Evolutionary conservation across 1,140 invertebrate species (phyloP), one percentile per base, ranked within the genome.

Genomic region (Caerostris darwini): DNA sequence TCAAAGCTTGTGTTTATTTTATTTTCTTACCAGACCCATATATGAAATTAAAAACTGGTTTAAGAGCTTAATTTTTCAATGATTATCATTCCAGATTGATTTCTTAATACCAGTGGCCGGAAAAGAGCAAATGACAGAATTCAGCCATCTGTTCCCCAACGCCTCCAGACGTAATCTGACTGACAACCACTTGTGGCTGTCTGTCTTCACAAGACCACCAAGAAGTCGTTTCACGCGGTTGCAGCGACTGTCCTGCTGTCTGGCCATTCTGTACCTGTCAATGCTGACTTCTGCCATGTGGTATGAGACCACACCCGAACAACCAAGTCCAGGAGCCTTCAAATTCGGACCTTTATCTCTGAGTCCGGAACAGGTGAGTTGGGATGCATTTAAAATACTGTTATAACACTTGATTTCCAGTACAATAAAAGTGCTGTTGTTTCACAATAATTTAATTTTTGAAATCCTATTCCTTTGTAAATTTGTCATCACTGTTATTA

Each of bases 271-370:
- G 3, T 96, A 96, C 85, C 94, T 96, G 0, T 96, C 96, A 56
- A 97, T 97, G 97, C 94, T 97, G 88, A 95, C 96, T 6, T 97
- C 96, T 94, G 96, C 96, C 54, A 96, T 97, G 96, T 97, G 96
- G 95, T 97, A 97, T 77, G 92, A 95, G 93, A 95, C 93, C 89
- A 95, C 95, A n/a, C 77, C 94, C 0, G 67, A 94, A 12, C 86
- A 94, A n/a, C 64, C 94, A 7, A 95, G 94, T 88, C 92, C 57
- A 10, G 92, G 87, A 57, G 90, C 95, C 34, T 95, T 96, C 64
- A 95, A 95, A 10, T 95, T 97, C 93, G 96, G 96, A 12, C 96
- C 96, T 50, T 96, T 97, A 93, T 95, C 95, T 7, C 56, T 83
- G 95, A 92, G 90, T n/a, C 94, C 94, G 3, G 94, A 95, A 77